phyloP scores from a whole-genome alignment of 2,797 vertebrate genomes.

The Acanthurus lineatus region DNA sequence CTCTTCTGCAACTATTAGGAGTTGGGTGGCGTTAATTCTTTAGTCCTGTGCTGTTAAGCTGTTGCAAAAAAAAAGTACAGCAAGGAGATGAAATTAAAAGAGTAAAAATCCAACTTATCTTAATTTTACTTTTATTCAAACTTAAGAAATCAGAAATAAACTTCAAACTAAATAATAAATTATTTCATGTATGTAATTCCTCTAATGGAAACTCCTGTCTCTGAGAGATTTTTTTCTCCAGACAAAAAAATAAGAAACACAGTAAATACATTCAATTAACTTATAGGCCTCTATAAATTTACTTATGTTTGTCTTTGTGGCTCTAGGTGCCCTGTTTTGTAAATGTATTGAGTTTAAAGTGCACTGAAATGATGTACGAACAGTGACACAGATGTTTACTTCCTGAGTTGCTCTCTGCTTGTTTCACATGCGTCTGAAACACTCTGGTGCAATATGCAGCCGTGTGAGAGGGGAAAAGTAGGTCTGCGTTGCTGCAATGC shows the following conservation, averaged over 20 bases:
- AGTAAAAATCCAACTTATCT: neutral
- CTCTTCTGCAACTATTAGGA: neutral
- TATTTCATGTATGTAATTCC: no score
- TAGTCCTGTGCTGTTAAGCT: neutral
- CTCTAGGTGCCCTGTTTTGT: neutral
- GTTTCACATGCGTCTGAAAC: constrained; percentile 39
- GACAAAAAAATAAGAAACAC: no score
- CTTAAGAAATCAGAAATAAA: neutral
- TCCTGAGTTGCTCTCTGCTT: constrained; percentile 24
- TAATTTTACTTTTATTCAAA: no score
- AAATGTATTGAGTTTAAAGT: neutral
- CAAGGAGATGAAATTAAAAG: neutral
- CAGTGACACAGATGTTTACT: constrained; percentile 20
- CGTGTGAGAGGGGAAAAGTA: constrained; percentile 58
- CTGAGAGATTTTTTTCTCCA: no score
- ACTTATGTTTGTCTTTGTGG: neutral
- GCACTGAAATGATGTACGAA: constrained; percentile 7
- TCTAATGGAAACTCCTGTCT: no score
- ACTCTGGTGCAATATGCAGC: constrained; percentile 47
- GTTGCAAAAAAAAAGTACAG: neutral
- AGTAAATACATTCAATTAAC: no score
- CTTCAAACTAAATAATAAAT: no score
- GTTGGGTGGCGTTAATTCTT: neutral
- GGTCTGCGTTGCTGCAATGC: constrained; percentile 74
- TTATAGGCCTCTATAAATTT: neutral